These are phyloP conservation scores for Pseudomugil tenellus DNA, from an alignment of 2,797 vertebrate species.

Conservation along the genomic window DNA sequence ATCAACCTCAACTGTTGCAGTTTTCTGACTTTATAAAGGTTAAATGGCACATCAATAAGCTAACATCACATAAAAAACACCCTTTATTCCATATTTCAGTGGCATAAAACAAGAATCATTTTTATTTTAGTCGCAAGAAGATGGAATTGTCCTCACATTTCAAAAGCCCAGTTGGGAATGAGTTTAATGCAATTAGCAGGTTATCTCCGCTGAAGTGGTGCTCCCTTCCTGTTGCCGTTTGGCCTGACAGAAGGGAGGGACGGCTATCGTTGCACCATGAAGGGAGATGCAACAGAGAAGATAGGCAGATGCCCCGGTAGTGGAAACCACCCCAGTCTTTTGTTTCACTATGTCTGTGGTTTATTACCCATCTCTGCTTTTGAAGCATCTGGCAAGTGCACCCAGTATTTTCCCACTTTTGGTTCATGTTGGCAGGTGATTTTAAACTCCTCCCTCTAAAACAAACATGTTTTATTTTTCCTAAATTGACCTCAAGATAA, in stretches of 20 bases:
- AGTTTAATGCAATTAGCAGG: constrained; percentile 78
- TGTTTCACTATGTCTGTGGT: constrained; percentile 61
- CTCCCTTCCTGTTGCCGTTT: constrained; percentile 63
- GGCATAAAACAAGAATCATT: background rate
- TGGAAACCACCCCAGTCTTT: constrained; percentile 66
- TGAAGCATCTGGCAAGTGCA: constrained; percentile 63
- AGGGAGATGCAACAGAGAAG: constrained; percentile 47
- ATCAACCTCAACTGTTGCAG: constrained; percentile 43
- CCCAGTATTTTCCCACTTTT: constrained; percentile 22
- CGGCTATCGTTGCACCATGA: constrained; percentile 40
- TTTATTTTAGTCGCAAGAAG: background rate
- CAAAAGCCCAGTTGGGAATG: constrained; percentile 57
- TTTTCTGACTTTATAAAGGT: constrained; percentile 24
- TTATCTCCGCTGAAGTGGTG: constrained; percentile 71
- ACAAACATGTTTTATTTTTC: background rate
- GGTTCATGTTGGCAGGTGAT: background rate
- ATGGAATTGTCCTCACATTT: constrained; percentile 57
- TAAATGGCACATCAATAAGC: constrained; percentile 11
- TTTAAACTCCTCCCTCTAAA: background rate
- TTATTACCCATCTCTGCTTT: constrained; percentile 54
- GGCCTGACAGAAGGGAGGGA: constrained; percentile 55
- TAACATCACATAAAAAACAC: background rate
- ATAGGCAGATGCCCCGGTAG: constrained; percentile 77
- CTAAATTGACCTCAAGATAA: constrained; percentile 7
- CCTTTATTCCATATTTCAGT: background rate